phyloP scores from a whole-genome alignment of 2,113 vertebrate species.

The Tachycineta bicolor region DNA sequence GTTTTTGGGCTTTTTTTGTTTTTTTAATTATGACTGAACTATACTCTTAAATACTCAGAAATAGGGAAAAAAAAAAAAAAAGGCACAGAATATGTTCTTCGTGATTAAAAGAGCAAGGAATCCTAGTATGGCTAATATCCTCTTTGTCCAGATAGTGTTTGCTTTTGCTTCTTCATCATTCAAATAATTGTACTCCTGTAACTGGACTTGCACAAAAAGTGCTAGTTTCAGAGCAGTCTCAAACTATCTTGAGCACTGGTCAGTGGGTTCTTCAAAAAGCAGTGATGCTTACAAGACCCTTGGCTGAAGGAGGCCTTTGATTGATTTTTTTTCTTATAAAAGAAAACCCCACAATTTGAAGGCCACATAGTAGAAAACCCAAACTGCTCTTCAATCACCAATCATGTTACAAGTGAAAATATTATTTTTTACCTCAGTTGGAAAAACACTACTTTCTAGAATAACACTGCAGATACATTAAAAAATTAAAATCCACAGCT shows the following conservation, averaged over 20 bases:
- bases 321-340: not conserved
- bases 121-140: not conserved
- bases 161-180: not conserved
- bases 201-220: not conserved
- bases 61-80: not conserved
- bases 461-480: not conserved
- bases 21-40: not conserved
- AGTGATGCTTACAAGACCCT: not conserved
- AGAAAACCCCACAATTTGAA: not conserved
- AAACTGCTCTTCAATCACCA: not conserved
- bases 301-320: not conserved
- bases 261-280: not conserved
- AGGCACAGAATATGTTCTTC: not conserved
- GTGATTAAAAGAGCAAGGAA: not conserved
- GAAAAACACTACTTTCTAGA: not conserved
- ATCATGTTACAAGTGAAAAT: not conserved
- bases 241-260: not conserved
- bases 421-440: not conserved
- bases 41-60: not conserved
- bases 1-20: not conserved
- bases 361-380: not conserved
- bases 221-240: not conserved
- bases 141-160: not conserved
- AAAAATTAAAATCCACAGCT: not conserved
- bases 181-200: not conserved